Evolutionary conservation across 1,140 invertebrate species (phyloP), one percentile per base, ranked within the genome.

Genomic region (Rhyacophila brunnea): DNA sequence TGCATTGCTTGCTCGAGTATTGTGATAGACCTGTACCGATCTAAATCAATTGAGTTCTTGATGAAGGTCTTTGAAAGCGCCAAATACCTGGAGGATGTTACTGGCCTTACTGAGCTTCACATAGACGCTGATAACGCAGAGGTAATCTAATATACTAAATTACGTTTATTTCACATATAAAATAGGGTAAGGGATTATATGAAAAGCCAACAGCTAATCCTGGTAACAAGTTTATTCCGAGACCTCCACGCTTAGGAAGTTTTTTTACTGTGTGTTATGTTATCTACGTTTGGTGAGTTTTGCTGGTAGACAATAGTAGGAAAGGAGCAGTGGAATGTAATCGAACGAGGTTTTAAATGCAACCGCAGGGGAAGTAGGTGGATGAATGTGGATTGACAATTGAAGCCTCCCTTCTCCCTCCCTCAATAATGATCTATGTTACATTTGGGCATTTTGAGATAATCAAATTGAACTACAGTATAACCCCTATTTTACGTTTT

Each of bases 1-100:
- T 99, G 96, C 68, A 94, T 95, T 43, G 95, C 95, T 0, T 99
- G 96, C 70, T 96, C 93, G 0, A 68, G 76, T 18, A 68, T 74
- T 0, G 81, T 95, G 17, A 68, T 93, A 15, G 68, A 84, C 11
- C 81, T 82, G 34, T 95, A 92, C 71, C 75, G 74, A 66, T 70
- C 74, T 18, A 78, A 87, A 1, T 87, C 88, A 0, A 85, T 87
- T 54, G 83, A 86, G 1, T 98, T 98, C 72, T 71, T 98, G 13
- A 66, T 92, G 5, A 85, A 91, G 66, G 92, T 90, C 0, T 95
- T 96, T 66, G 89, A 95, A 69, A 85, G 88, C 67, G 86, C 91
- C 1, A 86, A 84, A 62, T 91, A 90, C 77, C 79, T 98, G 45
- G 95, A 97, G 78, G 86, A 91, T 66, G 68, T 98, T 0, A 93